Percentiles rank a stretch among this genome's conserved stretches.
phyloP scores from a whole-genome alignment of 2,797 vertebrate genomes.

The Gadopsis bispinosus region DNA sequence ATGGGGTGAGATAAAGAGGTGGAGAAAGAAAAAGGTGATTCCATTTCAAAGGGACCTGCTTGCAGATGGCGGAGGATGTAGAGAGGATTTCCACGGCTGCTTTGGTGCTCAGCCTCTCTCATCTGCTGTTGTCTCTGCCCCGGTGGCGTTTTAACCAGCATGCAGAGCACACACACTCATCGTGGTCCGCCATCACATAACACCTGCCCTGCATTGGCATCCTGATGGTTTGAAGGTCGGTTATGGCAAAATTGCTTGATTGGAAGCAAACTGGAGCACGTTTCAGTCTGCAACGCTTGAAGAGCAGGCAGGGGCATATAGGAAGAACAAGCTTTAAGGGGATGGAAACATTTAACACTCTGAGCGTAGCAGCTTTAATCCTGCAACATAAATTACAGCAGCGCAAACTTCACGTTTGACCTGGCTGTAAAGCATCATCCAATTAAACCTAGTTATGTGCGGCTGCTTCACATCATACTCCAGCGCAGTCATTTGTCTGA shows the following conservation, averaged over 20 bases:
- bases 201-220: background rate
- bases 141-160: slow-evolving; percentile 20
- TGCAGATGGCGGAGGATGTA: slow-evolving; percentile 56
- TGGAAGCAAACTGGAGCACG: too few species aligned
- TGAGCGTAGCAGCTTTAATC: background rate
- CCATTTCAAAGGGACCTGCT: slow-evolving; percentile 75
- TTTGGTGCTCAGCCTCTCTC: slow-evolving; percentile 72
- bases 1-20: slow-evolving; percentile 56
- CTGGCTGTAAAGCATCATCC: background rate
- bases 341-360: background rate
- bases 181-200: background rate
- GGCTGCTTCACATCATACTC: background rate
- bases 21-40: slow-evolving; percentile 68
- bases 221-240: background rate
- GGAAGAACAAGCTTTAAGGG: background rate
- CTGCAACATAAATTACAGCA: background rate
- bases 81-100: slow-evolving; percentile 74
- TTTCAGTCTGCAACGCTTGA: background rate
- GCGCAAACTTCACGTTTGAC: too few species aligned
- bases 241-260: background rate
- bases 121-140: slow-evolving; percentile 72
- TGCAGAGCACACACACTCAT: background rate
- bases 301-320: background rate
- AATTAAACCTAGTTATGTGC: background rate
- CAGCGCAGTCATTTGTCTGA: background rate